Evolutionary conservation across 2,113 vertebrate genomes (phyloP), one percentile per base, ranked within the genome.

Genomic region (Campylorhamphus procurvoides): DNA sequence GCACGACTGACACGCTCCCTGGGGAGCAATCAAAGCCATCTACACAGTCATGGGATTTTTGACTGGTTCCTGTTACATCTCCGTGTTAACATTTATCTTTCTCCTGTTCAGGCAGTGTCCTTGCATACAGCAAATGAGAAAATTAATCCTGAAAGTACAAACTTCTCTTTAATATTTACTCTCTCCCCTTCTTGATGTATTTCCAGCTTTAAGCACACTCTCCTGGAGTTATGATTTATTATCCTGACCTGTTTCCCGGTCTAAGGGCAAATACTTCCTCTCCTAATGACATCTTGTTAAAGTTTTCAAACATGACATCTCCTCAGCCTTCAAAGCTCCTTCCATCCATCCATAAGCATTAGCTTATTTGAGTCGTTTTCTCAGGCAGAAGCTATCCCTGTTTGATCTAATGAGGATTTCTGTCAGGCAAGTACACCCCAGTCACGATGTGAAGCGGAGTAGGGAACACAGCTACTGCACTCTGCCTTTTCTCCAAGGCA

Each of bases 191-290:
- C 59, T 58, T n/a, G 55, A 33, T 69, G 71, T 62, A 76, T 49
- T 79, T 78, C 75, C 60, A 71, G 59, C 50, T 63, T 39, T 44
- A 81, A 72, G 77, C 27, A 66, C 4, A 5, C 53, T 73, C 44
- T 84, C 58, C 18, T 25, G 12, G 44, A 68, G 69, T 82, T 84
- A 82, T 71, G 64, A 84, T 85, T 85, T 83, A 93, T 77, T 74
- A 31, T 62, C 46, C 55, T 89, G 52, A 74, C 85, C 89, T 55
- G n/a, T 60, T 59, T 63, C 64, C 67, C 14, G 0, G 49, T 74
- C 47, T 59, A 72, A 94, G 59, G 82, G 73, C 63, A 91, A 96
- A 95, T 78, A 87, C 78, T 96, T 93, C 63, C 91, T 93, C 31
- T 85, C 53, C 62, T 91, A 89, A 92, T 84, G 84, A 89, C 55